These are phyloP conservation scores for Parambassis ranga DNA, from an alignment of 2,797 vertebrate species.

Conservation along the genomic window DNA sequence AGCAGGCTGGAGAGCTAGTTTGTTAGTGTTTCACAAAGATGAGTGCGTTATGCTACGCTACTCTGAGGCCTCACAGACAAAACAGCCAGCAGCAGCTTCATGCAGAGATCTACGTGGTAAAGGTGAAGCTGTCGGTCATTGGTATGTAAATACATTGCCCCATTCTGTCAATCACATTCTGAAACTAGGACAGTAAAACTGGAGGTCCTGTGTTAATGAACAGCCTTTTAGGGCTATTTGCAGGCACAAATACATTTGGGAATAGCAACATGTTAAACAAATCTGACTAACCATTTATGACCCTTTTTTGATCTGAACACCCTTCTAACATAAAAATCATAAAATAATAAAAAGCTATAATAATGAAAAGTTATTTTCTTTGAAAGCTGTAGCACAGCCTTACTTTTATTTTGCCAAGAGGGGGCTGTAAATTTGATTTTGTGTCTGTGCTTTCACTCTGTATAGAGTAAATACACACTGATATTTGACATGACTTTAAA, in stretches of 20 bases:
- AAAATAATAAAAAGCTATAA: neutral
- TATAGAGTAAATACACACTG: too few relatives aligned
- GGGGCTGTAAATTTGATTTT: too few relatives aligned
- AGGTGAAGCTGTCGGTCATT: slow-evolving; percentile 65
- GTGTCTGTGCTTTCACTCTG: too few relatives aligned
- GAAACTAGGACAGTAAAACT: slow-evolving; percentile 63
- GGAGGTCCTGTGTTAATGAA: slow-evolving; percentile 42
- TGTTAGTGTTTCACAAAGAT: slow-evolving; percentile 71
- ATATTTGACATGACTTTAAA: too few relatives aligned
- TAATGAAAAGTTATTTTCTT: neutral
- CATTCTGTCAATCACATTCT: slow-evolving; percentile 71
- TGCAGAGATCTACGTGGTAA: slow-evolving; percentile 27
- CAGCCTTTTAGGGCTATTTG: slow-evolving; percentile 27
- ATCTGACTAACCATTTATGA: neutral
- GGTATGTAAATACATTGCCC: slow-evolving; percentile 75
- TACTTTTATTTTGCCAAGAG: too few relatives aligned
- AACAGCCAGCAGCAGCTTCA: slow-evolving; percentile 48
- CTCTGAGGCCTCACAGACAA: slow-evolving; percentile 54
- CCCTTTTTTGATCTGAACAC: neutral
- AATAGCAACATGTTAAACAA: slow-evolving; percentile 16
- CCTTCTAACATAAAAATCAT: neutral
- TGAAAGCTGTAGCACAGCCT: too few relatives aligned
- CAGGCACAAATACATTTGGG: slow-evolving; percentile 20
- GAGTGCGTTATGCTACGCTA: slow-evolving; percentile 50
- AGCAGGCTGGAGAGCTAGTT: slow-evolving; percentile 60